A percentile compares a stretch with the other conserved stretches of the same genome.
Conservation (phyloP, 92 coral and sea anemone genomes). For the Heliopora coerulea region DNA sequence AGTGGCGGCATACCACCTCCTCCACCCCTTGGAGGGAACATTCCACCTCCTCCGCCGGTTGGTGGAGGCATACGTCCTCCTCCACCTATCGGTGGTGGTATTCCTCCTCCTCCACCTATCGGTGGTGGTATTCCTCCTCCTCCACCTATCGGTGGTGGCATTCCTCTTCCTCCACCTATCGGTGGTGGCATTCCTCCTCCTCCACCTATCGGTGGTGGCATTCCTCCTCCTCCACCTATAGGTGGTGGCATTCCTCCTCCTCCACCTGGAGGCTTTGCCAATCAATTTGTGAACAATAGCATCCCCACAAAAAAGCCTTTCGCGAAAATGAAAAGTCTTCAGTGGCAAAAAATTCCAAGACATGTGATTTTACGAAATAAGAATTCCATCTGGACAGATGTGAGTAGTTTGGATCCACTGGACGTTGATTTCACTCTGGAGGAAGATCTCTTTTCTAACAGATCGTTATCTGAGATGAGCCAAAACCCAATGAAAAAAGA, state of each 20-base stretch:
- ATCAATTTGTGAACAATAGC: conserved; percentile 50
- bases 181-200: conserved; percentile 67
- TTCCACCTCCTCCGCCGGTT: background rate
- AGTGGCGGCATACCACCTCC: conserved; percentile 51
- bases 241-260: background rate
- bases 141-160: conserved; percentile 35
- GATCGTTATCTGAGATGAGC: background rate
- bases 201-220: conserved; percentile 31
- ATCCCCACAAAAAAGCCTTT: conserved; percentile 68
- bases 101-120: conserved; percentile 62
- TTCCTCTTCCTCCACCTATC: conserved; percentile 58
- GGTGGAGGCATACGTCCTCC: conserved; percentile 71
- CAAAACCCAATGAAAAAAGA: background rate
- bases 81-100: conserved; percentile 59
- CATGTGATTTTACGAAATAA: conserved; percentile 75
- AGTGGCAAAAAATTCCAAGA: conserved; percentile 88
- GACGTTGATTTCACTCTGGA: conserved; percentile 76
- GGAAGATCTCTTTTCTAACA: conserved; percentile 83
- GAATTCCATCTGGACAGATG: conserved; percentile 75
- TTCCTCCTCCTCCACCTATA: conserved; percentile 59
- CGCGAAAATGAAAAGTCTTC: conserved; percentile 77
- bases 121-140: conserved; percentile 43
- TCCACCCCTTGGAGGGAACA: conserved; percentile 37
- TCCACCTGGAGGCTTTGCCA: conserved; percentile 7
- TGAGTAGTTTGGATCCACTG: conserved; percentile 60